A percentile compares a stretch with the other conserved stretches of the same genome.
These are phyloP conservation scores for Goniozus legneri DNA, from an alignment of 1,140 invertebrate species.

Conservation along the genomic window DNA sequence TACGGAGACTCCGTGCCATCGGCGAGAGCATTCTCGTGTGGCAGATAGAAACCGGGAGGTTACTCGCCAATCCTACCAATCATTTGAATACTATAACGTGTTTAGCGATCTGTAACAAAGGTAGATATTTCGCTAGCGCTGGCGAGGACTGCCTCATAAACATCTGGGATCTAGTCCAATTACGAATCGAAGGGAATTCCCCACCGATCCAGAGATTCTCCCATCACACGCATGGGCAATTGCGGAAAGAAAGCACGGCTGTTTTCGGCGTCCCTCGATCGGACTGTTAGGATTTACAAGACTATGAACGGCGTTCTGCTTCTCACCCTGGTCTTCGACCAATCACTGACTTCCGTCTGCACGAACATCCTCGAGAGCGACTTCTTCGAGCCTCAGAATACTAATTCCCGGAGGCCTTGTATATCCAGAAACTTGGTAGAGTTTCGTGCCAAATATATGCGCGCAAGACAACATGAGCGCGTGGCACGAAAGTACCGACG, in stretches of 20 bases:
- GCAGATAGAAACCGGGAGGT: slow-evolving; percentile 72
- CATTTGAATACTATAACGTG: slow-evolving; percentile 79
- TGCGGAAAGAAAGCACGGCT: slow-evolving; percentile 63
- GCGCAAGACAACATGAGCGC: too few species aligned
- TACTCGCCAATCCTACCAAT: slow-evolving; percentile 66
- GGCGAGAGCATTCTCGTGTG: slow-evolving; percentile 81
- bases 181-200: slow-evolving; percentile 45
- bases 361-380: slow-evolving; percentile 68
- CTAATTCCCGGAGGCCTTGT: too few species aligned
- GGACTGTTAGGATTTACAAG: slow-evolving; percentile 79
- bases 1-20: slow-evolving; percentile 74
- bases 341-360: slow-evolving; percentile 65
- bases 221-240: slow-evolving; percentile 67
- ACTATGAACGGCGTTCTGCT: slow-evolving; percentile 64
- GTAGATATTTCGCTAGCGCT: slow-evolving; percentile 68
- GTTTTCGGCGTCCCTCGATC: slow-evolving; percentile 75
- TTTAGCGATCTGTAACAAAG: slow-evolving; percentile 71
- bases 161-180: slow-evolving; percentile 60
- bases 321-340: slow-evolving; percentile 70
- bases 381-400: too few species aligned
- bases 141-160: slow-evolving; percentile 84
- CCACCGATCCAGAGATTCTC: slow-evolving; percentile 67
- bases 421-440: too few species aligned
- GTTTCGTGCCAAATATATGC: too few species aligned
- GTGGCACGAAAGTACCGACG: too few species aligned